Evolutionary conservation across 1,140 invertebrate genomes (phyloP), one percentile per base, ranked within the genome.

Genomic region (Plutomurus gul): DNA sequence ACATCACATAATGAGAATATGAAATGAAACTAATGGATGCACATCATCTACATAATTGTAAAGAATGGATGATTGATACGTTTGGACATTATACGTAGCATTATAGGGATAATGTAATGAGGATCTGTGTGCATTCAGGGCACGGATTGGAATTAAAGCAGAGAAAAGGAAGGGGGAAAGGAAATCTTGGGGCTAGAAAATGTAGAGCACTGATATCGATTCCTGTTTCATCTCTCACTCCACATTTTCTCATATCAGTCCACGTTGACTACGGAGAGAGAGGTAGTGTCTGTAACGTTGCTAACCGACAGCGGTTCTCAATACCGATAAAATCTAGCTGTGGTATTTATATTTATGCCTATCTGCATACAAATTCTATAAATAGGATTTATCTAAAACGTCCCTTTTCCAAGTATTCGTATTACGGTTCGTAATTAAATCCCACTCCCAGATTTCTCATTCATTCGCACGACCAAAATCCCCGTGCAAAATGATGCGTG

Each of bases 131-230:
- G 56, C 36, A 72, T 72, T 72, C 70, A 72, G 37, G n/a, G n/a
- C 70, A 72, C 70, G 70, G 37, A 72, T 72, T 72, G 70, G 40
- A 72, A 72, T 72, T 72, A 72, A 72, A 72, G 36, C n/a, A 39
- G 70, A 37, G 22, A n/a, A n/a, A n/a, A 43, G 40, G 70, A 18
- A 72, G 25, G 36, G 36, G 70, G 70, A 72, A 72, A 72, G 70
- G 30, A 27, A 72, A 72, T 72, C 36, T 72, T 72, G 36, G 36
- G 70, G 70, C 70, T 39, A 72, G 36, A 40, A 43, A 43, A 72
- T 65, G 25, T 65, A 65, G 56, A 65, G 56, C 56, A 65, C 30
- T 65, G 56, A 36, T 65, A 65, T 65, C 56, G 56, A 65, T 65
- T 65, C 56, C 36, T 65, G 56, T 33, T 65, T 65, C 56, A 30